Evolutionary conservation across 2,113 vertebrate species (phyloP), one percentile per base, ranked within the genome.

Genomic region (Anolis carolinensis): DNA sequence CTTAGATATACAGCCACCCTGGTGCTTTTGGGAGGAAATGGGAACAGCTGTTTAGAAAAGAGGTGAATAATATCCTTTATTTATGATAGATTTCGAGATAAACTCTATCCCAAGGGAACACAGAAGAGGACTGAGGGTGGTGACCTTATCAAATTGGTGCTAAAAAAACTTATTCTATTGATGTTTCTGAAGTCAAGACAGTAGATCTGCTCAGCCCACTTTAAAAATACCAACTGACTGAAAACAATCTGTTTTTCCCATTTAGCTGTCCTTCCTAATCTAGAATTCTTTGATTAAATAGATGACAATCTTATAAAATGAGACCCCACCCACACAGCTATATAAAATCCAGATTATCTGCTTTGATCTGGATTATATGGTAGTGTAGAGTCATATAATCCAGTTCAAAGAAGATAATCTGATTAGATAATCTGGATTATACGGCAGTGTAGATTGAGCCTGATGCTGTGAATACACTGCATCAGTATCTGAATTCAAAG

Each of bases 191-290:
- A 62, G 68, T 82, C 48, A 71, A 82, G 30, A 39, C 65, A 70
- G 44, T 32, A 73, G 25, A 62, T 44, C 34, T 80, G 62, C 39
- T 67, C 72, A 62, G 75, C 4, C 82, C 71, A 36, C 55, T 44
- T 63, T 27, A 84, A 84, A 44, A 84, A 76, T 44, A 23, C 36
- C 48, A 21, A 84, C 34, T 83, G 55, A n/a, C 82, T 44, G 36
- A 44, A 76, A 83, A 83, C 14, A 44, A 59, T 27, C 27, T 81
- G 79, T 68, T 25, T 62, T 5, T 4, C 48, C 34, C 30, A 72
- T 52, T 34, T 2, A 83, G 78, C 34, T 67, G 39, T 3, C 59
- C 1, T 70, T 34, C 1, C 7, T 1, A n/a, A 0, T 23, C 52
- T 68, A 82, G 55, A 81, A 32, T 82, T 39, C 14, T 18, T 20